Evolutionary conservation across 2,113 vertebrate genomes (phyloP), one percentile per base, ranked within the genome.

Genomic region (Tichodroma muraria): DNA sequence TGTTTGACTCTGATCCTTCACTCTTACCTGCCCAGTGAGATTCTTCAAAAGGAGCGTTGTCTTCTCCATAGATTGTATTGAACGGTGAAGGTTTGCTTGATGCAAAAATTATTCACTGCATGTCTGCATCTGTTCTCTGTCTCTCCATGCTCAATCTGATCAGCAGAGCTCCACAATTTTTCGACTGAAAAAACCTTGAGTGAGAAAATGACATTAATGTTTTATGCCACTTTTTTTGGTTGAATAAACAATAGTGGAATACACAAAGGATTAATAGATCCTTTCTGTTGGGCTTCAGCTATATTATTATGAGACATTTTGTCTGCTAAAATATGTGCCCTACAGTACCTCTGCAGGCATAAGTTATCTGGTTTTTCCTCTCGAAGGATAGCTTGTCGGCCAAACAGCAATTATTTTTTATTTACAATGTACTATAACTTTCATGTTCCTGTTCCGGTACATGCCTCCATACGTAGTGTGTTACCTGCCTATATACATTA

Each of bases 301-400:
- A 71, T 81, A 65, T 90, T 96, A 95, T 94, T 56, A 49, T 44
- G 52, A 97, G 66, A 80, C 97, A 87, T 90, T 97, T 94, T 95
- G 27, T 80, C 45, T 82, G 93, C 73, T 95, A 95, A 97, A 96
- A 94, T 95, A 96, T 61, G 85, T 97, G 75, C 35, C 63, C 83
- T 94, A 35, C 7, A 63, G 66, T 94, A 93, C 79, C 63, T 87
- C 77, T 14, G 14, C 50, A 94, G 85, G 75, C 80, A 97, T 93
- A 97, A 97, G 96, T 95, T 94, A 94, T 90, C 95, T 93, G 33
- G 6, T 82, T 97, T 95, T 96, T 92, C 68, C 83, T 96, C 88
- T 94, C 96, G 92, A 97, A 95, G 76, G 90, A 93, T 76, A 97
- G 64, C 73, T 89, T 97, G 86, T 95, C 80, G 86, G 50, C 72